These are phyloP conservation scores for Nematostella vectensis DNA, from an alignment of 92 coral and sea anemone species.

Conservation along the genomic window DNA sequence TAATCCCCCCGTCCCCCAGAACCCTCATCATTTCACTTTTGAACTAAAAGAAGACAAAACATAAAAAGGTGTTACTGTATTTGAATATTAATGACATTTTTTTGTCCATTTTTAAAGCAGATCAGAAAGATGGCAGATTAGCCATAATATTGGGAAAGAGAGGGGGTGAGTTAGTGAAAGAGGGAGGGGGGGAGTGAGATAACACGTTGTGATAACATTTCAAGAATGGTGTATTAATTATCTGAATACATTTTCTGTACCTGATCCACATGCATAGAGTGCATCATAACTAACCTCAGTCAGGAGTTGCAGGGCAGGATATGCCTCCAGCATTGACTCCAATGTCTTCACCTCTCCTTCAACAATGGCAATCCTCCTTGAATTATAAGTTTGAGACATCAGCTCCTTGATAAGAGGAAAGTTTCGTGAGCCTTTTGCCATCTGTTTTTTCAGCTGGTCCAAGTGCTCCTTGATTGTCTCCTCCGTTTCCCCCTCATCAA, in stretches of 20 bases:
- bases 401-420: constrained; percentile 10
- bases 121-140: too few species aligned
- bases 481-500: constrained; percentile 26
- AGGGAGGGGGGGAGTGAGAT: too few species aligned
- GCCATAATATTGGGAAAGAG: too few species aligned
- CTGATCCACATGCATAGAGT: too few species aligned
- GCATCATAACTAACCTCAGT: constrained; percentile 19
- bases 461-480: constrained; percentile 17
- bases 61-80: too few species aligned
- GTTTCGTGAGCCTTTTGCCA: constrained; percentile 19
- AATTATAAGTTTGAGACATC: constrained; percentile 16
- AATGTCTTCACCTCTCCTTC: constrained; percentile 1
- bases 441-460: constrained; percentile 16
- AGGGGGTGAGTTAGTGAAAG: too few species aligned
- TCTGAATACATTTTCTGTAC: too few species aligned
- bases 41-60: constrained; percentile 8
- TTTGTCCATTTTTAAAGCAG: too few species aligned
- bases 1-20: not conserved
- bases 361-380: constrained; percentile 8
- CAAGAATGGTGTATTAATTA: too few species aligned
- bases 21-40: constrained; percentile 4
- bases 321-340: not conserved
- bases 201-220: too few species aligned
- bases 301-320: constrained; percentile 30
- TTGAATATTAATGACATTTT: too few species aligned